phyloP scores from a whole-genome alignment of 2,113 vertebrate species.

The Bubo scandiacus region DNA sequence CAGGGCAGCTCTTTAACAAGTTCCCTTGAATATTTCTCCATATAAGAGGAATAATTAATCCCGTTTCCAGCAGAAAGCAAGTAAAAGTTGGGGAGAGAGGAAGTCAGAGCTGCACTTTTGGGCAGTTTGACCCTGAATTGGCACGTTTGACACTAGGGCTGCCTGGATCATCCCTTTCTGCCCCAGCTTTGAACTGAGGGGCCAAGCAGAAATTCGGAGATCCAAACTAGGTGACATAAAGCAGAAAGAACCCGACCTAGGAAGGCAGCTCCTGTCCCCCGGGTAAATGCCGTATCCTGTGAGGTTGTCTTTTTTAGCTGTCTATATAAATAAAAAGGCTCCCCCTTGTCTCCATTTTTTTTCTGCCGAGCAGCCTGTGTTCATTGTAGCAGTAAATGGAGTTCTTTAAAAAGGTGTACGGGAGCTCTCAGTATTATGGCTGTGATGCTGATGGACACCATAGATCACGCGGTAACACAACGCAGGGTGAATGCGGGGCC shows the following conservation, averaged over 20 bases:
- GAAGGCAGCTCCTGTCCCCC: neutral
- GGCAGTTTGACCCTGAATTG: neutral
- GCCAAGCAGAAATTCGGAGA: accelerated
- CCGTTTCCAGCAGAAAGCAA: neutral
- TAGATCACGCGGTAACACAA: neutral
- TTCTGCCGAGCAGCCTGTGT: neutral
- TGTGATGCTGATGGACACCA: neutral
- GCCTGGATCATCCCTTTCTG: neutral
- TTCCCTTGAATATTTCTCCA: neutral
- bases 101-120: neutral
- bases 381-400: slow-evolving; percentile 1
- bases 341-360: neutral
- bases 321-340: neutral
- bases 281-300: accelerated
- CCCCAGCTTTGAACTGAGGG: neutral
- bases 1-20: neutral
- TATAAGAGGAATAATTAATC: neutral
- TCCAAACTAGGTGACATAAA: accelerated
- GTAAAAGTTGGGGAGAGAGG: accelerated
- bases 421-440: neutral
- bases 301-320: neutral
- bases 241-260: neutral
- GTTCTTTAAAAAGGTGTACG: neutral
- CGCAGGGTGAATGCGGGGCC: accelerated
- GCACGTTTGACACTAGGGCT: neutral